phyloP scores from a whole-genome alignment of 1,140 invertebrate species.

The Steinernema feltiae region DNA sequence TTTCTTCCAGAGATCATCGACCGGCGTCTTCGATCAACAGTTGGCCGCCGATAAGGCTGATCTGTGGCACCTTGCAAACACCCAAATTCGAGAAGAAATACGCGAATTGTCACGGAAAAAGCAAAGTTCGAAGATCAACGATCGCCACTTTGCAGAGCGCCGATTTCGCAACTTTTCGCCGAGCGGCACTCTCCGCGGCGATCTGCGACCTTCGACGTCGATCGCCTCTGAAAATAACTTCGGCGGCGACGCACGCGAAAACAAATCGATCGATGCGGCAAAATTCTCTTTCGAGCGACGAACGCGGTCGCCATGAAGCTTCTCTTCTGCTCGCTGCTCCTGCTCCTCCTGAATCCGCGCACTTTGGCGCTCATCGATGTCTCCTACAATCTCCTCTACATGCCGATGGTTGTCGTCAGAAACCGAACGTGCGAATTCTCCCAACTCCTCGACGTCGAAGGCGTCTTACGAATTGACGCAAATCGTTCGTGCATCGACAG shows the following conservation, averaged over 20 bases:
- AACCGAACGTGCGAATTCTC: neutral
- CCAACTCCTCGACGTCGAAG: neutral
- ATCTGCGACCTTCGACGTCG: neutral
- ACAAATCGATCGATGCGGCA: neutral
- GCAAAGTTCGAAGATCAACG: no score
- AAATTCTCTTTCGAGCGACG: neutral
- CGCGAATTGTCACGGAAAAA: no score
- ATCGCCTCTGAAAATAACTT: neutral
- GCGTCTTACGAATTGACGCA: neutral
- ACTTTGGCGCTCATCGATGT: constrained; percentile 2
- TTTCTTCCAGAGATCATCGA: no score
- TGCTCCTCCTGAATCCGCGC: neutral
- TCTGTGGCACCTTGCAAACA: no score
- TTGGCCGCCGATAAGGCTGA: no score
- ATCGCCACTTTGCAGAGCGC: no score
- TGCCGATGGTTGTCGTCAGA: neutral
- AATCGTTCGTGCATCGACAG: neutral
- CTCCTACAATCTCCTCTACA: constrained; percentile 7
- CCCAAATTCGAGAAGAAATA: no score
- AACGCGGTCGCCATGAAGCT: neutral
- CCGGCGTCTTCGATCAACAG: no score
- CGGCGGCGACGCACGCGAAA: neutral
- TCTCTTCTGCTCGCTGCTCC: neutral
- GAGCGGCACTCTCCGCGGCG: neutral
- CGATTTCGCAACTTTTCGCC: neutral